Evolutionary conservation across 2,113 vertebrate genomes (phyloP).

Genomic region (Edolisoma coerulescens): DNA sequence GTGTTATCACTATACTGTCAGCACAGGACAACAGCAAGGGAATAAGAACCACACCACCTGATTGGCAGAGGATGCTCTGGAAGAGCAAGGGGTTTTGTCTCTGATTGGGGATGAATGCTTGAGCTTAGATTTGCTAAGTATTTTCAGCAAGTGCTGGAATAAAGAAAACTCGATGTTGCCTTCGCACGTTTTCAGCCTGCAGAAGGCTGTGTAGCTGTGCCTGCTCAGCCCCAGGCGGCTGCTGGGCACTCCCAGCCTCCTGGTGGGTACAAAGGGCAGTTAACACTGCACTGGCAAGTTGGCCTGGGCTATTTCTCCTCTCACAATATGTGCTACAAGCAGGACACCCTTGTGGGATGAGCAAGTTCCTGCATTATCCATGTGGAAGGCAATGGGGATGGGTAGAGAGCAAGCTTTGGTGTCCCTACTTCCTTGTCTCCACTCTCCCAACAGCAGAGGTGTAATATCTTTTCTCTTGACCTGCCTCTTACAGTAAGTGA

Average conservation of each 20-base stretch:
- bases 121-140: neutral
- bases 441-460: neutral
- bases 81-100: neutral
- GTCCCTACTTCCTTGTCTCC: neutral
- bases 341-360: neutral
- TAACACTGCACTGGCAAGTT: neutral
- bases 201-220: neutral
- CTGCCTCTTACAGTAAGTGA: neutral
- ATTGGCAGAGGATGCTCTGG: neutral
- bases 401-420: neutral
- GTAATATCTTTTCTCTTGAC: neutral
- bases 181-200: neutral
- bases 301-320: neutral
- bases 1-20: neutral
- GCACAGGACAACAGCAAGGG: rapidly evolving
- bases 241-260: neutral
- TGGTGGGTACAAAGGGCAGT: neutral
- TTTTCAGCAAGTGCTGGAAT: neutral
- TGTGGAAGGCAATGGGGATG: neutral
- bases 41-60: rapidly evolving
- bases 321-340: neutral
- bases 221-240: neutral
- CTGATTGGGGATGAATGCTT: neutral
- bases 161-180: neutral
- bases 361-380: neutral